Conservation (phyloP, 2,888 invertebrate genomes). For the Limnephilus lunatus region DNA sequence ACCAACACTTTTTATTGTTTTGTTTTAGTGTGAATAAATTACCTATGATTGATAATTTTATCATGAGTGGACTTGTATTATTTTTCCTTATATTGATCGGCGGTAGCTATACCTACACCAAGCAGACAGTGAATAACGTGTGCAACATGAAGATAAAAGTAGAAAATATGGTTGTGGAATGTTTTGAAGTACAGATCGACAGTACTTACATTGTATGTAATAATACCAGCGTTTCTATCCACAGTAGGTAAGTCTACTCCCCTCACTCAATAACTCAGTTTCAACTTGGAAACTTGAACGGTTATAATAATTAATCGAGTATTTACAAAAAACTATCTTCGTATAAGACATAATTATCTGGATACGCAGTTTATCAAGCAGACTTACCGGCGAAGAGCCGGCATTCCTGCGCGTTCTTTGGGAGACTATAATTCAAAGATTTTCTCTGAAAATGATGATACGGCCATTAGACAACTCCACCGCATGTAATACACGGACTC, state of each 20-base stretch:
- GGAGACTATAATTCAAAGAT: conserved; percentile 44
- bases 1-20: not conserved
- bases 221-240: not conserved
- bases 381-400: not conserved
- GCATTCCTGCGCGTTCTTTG: conserved; percentile 40
- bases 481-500: conserved; percentile 11
- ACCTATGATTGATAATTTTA: not conserved
- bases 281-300: not conserved
- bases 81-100: not conserved
- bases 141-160: not conserved
- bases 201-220: not conserved
- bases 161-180: not conserved
- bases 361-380: conserved; percentile 17
- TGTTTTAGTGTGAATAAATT: not conserved
- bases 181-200: not conserved
- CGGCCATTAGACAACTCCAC: conserved; percentile 40
- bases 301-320: conserved; percentile 32
- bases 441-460: conserved; percentile 46
- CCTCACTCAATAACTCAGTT: not conserved
- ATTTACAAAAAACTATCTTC: not conserved
- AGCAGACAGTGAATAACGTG: not conserved
- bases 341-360: conserved; percentile 40
- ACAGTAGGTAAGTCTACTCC: not conserved
- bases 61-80: not conserved
- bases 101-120: not conserved